A percentile compares a stretch with the other conserved stretches of the same genome.
These are phyloP conservation scores for Asobara japonica DNA, from an alignment of 1,140 invertebrate species.

Conservation along the genomic window DNA sequence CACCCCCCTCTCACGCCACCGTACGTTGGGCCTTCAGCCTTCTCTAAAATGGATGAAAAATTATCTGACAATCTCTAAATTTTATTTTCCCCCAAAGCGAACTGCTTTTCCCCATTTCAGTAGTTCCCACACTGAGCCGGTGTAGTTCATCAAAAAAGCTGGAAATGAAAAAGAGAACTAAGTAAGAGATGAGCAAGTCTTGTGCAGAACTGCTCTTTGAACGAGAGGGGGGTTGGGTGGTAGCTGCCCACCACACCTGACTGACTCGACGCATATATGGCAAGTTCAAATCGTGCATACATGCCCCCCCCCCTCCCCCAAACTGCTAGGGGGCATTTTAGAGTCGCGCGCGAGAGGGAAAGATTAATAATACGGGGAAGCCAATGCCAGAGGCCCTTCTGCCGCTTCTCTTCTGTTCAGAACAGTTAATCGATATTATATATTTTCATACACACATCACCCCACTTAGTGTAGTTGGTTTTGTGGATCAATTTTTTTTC, in stretches of 20 bases:
- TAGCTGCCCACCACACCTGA: slow-evolving; percentile 59
- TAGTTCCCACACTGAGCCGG: no score
- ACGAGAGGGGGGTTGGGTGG: no score
- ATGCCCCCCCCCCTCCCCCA: neutral
- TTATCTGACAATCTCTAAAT: no score
- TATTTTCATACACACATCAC: slow-evolving; percentile 31
- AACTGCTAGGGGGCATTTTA: neutral
- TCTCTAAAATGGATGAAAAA: no score
- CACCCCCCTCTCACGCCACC: no score
- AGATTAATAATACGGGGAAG: slow-evolving; percentile 67
- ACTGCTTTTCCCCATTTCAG: no score
- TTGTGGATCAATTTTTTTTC: no score
- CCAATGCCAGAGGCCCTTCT: slow-evolving; percentile 54
- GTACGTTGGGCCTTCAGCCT: no score
- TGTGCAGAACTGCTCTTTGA: slow-evolving; percentile 51
- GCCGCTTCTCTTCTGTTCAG: slow-evolving; percentile 61
- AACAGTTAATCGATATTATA: slow-evolving; percentile 68
- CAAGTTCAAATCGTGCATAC: slow-evolving; percentile 26
- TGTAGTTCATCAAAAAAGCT: neutral
- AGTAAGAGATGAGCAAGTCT: slow-evolving; percentile 11
- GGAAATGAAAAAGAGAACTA: neutral
- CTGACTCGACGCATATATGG: slow-evolving; percentile 50
- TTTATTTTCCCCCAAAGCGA: no score
- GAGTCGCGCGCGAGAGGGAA: slow-evolving; percentile 44
- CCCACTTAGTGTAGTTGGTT: no score